phyloP scores from a whole-genome alignment of 2,113 vertebrate genomes.

The Centropus bengalensis region DNA sequence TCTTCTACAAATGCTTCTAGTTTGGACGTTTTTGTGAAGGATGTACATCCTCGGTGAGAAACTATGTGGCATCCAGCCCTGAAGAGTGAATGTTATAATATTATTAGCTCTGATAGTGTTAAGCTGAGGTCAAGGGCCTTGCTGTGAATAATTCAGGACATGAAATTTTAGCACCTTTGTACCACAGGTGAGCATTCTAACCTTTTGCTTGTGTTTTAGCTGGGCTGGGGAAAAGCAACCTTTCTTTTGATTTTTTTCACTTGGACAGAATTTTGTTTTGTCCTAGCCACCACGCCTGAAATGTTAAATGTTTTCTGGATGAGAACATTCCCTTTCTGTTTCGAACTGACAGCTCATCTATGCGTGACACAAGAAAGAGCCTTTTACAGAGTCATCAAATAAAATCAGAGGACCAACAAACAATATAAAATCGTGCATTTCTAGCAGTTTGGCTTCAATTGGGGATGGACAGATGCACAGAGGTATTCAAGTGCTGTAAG shows the following conservation, averaged over 20 bases:
- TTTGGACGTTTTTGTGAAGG: background rate
- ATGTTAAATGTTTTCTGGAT: background rate
- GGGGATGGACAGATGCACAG: background rate
- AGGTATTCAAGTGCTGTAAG: background rate
- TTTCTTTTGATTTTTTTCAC: background rate
- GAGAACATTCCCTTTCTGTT: background rate
- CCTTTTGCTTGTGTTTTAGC: background rate
- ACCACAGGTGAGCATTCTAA: background rate
- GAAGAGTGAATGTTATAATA: background rate
- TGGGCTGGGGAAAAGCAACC: background rate
- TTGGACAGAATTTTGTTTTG: background rate
- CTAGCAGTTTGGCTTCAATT: background rate
- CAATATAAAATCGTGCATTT: background rate
- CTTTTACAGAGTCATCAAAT: background rate
- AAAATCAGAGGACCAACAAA: background rate
- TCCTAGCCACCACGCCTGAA: background rate
- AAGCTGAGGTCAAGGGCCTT: background rate
- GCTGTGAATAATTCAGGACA: background rate
- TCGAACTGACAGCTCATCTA: background rate
- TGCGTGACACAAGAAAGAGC: background rate
- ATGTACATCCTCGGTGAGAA: background rate
- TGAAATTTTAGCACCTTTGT: background rate
- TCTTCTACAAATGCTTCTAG: background rate
- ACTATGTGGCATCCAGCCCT: background rate
- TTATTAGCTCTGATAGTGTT: fast-evolving